phyloP scores from a whole-genome alignment of 2,888 invertebrate genomes.

The Megaustenia siamemsis region DNA sequence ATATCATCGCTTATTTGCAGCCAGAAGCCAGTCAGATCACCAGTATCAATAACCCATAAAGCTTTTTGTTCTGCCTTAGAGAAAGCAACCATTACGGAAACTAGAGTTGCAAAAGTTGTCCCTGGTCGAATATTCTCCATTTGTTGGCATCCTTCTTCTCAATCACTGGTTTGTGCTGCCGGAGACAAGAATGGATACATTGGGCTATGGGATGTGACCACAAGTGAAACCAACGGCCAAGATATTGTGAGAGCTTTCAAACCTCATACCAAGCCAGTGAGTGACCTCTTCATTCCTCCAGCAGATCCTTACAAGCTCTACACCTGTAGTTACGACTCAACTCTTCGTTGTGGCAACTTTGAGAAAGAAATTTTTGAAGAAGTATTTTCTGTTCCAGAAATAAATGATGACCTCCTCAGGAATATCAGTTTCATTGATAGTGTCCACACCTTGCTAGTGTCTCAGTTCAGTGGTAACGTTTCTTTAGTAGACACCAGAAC shows the following conservation, averaged over 20 bases:
- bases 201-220: constrained; percentile 77
- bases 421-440: constrained; percentile 73
- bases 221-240: constrained; percentile 52
- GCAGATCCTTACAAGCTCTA: constrained; percentile 68
- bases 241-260: constrained; percentile 73
- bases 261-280: constrained; percentile 78
- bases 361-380: constrained; percentile 76
- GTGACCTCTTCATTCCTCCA: constrained; percentile 74
- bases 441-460: constrained; percentile 74
- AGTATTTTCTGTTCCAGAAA: constrained; percentile 76
- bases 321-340: constrained; percentile 80
- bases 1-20: constrained; percentile 3
- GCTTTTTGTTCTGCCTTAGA: constrained; percentile 56
- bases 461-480: constrained; percentile 78
- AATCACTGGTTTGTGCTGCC: constrained; percentile 75
- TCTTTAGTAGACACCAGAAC: constrained; percentile 78
- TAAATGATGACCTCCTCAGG: constrained; percentile 69
- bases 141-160: constrained; percentile 77
- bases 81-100: constrained; percentile 62
- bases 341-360: constrained; percentile 78
- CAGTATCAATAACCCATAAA: not conserved
- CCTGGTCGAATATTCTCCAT: constrained; percentile 78
- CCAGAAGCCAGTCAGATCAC: not conserved
- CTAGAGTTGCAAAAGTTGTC: constrained; percentile 76
- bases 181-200: constrained; percentile 80